Conservation (phyloP, 2,113 vertebrate species). For the Potamarius usumacintae region DNA sequence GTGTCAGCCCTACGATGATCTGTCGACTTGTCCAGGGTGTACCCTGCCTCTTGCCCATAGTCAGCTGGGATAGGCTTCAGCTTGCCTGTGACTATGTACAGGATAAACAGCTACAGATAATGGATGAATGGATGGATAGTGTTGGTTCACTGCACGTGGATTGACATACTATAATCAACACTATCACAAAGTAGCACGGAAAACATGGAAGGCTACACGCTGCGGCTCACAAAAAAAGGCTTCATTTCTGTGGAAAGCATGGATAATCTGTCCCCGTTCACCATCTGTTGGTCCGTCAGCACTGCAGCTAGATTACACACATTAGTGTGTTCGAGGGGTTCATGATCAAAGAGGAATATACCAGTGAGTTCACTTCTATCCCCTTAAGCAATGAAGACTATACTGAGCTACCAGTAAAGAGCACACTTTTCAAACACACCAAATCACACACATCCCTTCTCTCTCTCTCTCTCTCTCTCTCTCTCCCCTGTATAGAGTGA, state of each 20-base stretch:
- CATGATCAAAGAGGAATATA: conserved; percentile 29
- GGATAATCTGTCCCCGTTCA: conserved; percentile 44
- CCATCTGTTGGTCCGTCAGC: conserved; percentile 50
- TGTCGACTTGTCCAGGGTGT: too few relatives aligned
- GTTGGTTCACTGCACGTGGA: not conserved
- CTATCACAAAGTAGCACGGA: not conserved
- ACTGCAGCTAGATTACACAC: conserved; percentile 45
- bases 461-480: not conserved
- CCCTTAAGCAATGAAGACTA: conserved; percentile 5
- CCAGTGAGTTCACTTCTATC: not conserved
- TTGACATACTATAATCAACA: conserved; percentile 4
- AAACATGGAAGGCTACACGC: not conserved
- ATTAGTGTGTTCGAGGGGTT: conserved; percentile 25
- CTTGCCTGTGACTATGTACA: too few relatives aligned
- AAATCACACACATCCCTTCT: not conserved
- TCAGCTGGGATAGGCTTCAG: too few relatives aligned
- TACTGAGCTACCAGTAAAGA: not conserved
- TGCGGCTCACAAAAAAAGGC: conserved; percentile 32
- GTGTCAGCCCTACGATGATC: too few relatives aligned
- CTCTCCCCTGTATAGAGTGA: not conserved
- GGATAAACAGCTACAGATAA: too few relatives aligned
- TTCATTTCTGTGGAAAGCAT: conserved; percentile 22
- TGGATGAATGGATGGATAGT: too few relatives aligned
- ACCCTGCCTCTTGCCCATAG: too few relatives aligned
- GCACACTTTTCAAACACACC: not conserved